Base-by-base conservation (phyloP, 2,888 invertebrate species). In the Zhuqinia jingwanae region DNA sequence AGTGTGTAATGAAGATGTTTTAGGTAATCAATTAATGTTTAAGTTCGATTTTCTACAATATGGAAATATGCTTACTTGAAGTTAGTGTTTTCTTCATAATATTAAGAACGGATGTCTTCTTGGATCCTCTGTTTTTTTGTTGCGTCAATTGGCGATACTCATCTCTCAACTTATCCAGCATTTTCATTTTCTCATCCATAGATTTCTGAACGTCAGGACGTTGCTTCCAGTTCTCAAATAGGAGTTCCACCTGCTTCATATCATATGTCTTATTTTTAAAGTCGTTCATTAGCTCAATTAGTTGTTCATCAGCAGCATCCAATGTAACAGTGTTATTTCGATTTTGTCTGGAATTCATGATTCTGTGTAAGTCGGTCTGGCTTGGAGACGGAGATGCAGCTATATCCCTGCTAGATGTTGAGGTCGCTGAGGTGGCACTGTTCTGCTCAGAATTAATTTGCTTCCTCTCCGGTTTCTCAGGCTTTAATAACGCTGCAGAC, bases 171-270 rank as follows among this genome's bases (percentile, higher is more conserved):
- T 95, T 95, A 88, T 95, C 95, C 84, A 97, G 93, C 91, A 97
- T 96, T 79, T 96, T 96, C 92, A 92, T 92, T 91, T 97, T 97
- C 90, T 97, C 97, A 91, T 96, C 95, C 91, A 96, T 94, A 1
- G 96, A 97, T 91, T 96, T 96, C 91, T 96, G 96, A 0, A 97
- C 97, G 92, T 97, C 97, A 91, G 97, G 96, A 83, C 97, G 94
- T 91, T 96, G 96, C 91, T 95, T 95, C 97, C 97, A 97, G 91
- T 96, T 96, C 92, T 96, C 96, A 0, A 97, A 97, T 76, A 97
- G 93, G 90, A 96, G 95, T 92, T 97, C 97, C 0, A 97, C 96
- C 93, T 97, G 96, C 0, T 95, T 94, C 91, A 97, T 96, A 0
- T 96, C 95, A 90, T 96, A 95, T 0, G 86, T 80, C 91, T 97